phyloP scores from a whole-genome alignment of 1,140 invertebrate species.

The Tachypleus tridentatus region DNA sequence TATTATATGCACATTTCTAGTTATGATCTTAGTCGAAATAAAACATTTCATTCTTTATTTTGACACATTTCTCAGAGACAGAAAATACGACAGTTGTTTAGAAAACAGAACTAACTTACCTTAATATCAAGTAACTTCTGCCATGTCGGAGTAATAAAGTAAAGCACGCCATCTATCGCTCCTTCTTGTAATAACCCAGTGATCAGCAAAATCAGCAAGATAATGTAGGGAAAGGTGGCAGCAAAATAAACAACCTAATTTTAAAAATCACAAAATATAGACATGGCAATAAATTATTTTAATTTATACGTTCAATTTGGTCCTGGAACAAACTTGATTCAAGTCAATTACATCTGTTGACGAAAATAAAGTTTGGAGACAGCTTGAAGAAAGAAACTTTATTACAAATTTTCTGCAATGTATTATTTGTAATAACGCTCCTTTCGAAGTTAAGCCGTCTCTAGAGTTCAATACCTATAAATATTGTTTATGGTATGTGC shows the following conservation, averaged over 20 bases:
- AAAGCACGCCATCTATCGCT: constrained; percentile 38
- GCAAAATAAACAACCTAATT: constrained; percentile 38
- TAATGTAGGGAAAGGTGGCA: constrained; percentile 37
- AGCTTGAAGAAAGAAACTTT: no score
- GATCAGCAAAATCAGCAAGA: constrained; percentile 34
- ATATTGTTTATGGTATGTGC: no score
- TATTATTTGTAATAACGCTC: no score
- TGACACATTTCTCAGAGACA: background rate
- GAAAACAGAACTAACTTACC: constrained; percentile 25
- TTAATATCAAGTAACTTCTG: constrained; percentile 34
- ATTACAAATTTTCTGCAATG: no score
- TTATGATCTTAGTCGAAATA: background rate
- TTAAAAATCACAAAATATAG: no score
- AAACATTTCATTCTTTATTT: background rate
- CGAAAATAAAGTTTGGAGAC: no score
- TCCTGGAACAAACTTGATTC: no score
- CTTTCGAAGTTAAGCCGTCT: no score
- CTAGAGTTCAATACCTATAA: no score
- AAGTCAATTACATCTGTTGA: no score
- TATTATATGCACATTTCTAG: background rate
- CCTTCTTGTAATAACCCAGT: constrained; percentile 36
- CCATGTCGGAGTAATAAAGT: constrained; percentile 33
- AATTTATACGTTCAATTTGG: no score
- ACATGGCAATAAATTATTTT: no score
- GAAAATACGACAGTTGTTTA: constrained; percentile 2